Percentiles rank a stretch among this genome's conserved stretches.
Conservation (phyloP, 2,888 invertebrate species). For the Apocheima hispidaria region DNA sequence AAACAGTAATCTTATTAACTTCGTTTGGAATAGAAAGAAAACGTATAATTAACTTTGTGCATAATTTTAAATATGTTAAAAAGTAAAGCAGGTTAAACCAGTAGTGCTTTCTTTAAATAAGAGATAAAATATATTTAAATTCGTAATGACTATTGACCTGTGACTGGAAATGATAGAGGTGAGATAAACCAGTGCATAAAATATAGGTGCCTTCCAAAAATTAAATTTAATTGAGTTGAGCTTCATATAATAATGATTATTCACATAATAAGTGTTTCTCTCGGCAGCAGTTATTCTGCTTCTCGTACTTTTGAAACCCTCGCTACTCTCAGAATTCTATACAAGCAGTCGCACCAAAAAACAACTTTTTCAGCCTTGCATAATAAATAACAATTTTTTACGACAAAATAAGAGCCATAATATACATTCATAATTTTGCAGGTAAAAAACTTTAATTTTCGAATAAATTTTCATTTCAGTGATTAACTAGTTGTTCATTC, state of each 20-base stretch:
- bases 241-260: conserved; percentile 10
- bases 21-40: conserved; percentile 36
- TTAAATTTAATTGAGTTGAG: conserved; percentile 18
- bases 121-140: conserved; percentile 57
- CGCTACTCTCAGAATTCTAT: no score
- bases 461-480: no score
- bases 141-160: conserved; percentile 56
- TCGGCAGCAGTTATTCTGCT: no score
- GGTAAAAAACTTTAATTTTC: not conserved
- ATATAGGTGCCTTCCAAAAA: conserved; percentile 24
- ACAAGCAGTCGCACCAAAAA: no score
- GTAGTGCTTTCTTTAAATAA: conserved; percentile 54
- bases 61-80: conserved; percentile 47
- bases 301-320: no score
- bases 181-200: conserved; percentile 43
- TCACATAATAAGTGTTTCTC: not conserved
- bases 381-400: no score
- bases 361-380: no score
- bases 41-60: conserved; percentile 44
- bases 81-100: conserved; percentile 54
- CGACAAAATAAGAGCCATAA: not conserved
- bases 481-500: no score
- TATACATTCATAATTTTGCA: not conserved
- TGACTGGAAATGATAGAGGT: conserved; percentile 51
- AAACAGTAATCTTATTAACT: conserved; percentile 2